Percentiles rank a stretch among this genome's conserved stretches.
phyloP scores from a whole-genome alignment of 2,888 invertebrate species.

The Seira sanloemensis region DNA sequence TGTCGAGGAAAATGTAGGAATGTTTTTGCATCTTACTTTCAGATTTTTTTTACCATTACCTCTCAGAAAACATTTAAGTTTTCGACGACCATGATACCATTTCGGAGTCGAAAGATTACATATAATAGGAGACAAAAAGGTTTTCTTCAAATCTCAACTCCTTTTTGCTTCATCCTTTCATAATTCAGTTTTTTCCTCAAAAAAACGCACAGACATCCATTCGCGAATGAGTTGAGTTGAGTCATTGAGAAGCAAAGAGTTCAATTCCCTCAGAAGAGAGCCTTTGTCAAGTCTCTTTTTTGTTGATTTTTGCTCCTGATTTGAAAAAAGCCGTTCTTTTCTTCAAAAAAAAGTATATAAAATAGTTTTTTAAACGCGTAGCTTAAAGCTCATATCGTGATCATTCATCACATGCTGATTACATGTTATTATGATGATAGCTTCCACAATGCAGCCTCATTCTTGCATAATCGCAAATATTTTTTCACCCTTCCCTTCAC shows the following conservation, averaged over 20 bases:
- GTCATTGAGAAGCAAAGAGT: background rate
- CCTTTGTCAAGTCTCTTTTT: no score
- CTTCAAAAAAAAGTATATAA: background rate
- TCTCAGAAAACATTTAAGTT: background rate
- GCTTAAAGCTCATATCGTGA: conserved; percentile 8
- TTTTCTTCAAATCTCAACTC: no score
- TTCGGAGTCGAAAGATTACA: background rate
- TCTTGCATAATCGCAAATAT: conserved; percentile 5
- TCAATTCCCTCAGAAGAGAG: no score
- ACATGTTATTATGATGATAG: conserved; percentile 2
- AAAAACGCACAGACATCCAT: background rate
- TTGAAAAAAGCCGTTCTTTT: background rate
- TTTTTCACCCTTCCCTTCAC: conserved; percentile 5
- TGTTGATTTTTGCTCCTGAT: conserved; percentile 6
- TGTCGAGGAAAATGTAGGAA: background rate
- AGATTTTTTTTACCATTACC: background rate
- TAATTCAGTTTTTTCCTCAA: no score
- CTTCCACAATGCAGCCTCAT: conserved; percentile 6
- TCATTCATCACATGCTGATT: conserved; percentile 13
- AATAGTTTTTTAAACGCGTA: background rate
- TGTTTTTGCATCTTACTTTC: background rate
- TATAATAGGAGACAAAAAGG: background rate
- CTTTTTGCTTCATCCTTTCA: no score
- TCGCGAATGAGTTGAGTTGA: background rate
- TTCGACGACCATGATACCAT: background rate